A percentile compares a stretch with the other conserved stretches of the same genome.
Conservation (phyloP, 2,888 invertebrate species). For the Deilephila porcellus region DNA sequence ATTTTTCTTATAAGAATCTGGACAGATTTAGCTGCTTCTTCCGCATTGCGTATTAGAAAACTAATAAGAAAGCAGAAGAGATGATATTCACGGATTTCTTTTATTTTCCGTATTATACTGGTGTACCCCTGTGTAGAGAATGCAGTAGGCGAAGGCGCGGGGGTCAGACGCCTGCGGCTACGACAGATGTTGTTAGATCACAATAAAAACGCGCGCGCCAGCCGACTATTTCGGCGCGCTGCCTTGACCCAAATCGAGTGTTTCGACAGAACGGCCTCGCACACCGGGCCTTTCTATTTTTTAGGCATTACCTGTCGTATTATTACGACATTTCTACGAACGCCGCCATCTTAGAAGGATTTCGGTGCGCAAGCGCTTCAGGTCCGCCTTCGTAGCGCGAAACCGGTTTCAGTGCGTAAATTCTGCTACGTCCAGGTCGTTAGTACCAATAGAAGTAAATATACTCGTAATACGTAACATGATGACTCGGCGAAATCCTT, state of each 20-base stretch:
- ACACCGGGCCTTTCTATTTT: constrained; percentile 85
- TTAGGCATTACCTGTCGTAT: constrained; percentile 85
- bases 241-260: constrained; percentile 84
- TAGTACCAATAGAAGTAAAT: constrained; percentile 32
- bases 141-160: constrained; percentile 32
- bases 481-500: not conserved
- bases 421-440: constrained; percentile 43
- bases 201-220: constrained; percentile 82
- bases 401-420: constrained; percentile 59
- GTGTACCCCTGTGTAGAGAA: not conserved
- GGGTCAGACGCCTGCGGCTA: constrained; percentile 56
- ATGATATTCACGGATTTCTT: not conserved
- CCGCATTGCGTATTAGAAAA: not conserved
- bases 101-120: not conserved
- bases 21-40: not conserved
- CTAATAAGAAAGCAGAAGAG: not conserved
- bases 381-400: constrained; percentile 51
- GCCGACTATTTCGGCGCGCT: constrained; percentile 83
- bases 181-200: constrained; percentile 84
- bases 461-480: not conserved
- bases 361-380: constrained; percentile 67
- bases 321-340: constrained; percentile 80
- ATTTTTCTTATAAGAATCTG: not conserved
- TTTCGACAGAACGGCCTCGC: constrained; percentile 84
- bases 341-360: constrained; percentile 77